phyloP scores from a whole-genome alignment of 2,797 vertebrate genomes.

The Ptychobarbus kaznakovi region DNA sequence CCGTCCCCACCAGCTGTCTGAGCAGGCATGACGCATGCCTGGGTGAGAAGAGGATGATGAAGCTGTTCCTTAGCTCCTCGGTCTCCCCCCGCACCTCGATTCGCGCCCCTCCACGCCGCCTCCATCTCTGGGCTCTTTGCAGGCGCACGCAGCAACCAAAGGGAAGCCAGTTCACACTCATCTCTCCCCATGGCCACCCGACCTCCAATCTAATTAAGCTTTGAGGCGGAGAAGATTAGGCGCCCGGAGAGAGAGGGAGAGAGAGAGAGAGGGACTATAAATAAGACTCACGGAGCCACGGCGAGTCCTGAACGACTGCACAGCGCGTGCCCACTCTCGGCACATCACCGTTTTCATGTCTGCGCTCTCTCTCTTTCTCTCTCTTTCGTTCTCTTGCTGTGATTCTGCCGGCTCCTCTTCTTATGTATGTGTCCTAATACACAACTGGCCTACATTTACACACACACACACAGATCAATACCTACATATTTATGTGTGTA shows the following conservation, averaged over 20 bases:
- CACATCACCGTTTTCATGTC: slow-evolving; percentile 80
- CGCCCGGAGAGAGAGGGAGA: slow-evolving; percentile 39
- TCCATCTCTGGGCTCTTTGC: slow-evolving; percentile 56
- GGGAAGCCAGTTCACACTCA: slow-evolving; percentile 63
- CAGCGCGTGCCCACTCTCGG: slow-evolving; percentile 78
- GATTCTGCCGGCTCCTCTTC: slow-evolving; percentile 65
- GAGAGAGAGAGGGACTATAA: slow-evolving; percentile 56
- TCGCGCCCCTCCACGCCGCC: slow-evolving; percentile 43
- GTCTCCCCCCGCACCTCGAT: slow-evolving; percentile 68
- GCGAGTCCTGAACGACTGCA: slow-evolving; percentile 79
- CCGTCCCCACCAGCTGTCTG: slow-evolving; percentile 69
- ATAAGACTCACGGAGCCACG: slow-evolving; percentile 81
- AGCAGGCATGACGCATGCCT: slow-evolving; percentile 70
- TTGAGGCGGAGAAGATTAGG: slow-evolving; percentile 61
- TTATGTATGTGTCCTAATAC: slow-evolving; percentile 82
- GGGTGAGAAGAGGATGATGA: slow-evolving; percentile 72
- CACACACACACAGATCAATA: slow-evolving; percentile 54
- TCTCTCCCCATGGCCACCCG: slow-evolving; percentile 63
- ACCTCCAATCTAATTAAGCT: slow-evolving; percentile 66
- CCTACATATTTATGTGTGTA: slow-evolving; percentile 29
- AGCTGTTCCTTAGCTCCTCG: slow-evolving; percentile 67
- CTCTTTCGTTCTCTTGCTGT: slow-evolving; percentile 14
- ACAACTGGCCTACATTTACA: slow-evolving; percentile 83
- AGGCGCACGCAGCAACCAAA: slow-evolving; percentile 63
- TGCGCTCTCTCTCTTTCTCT: slow-evolving; percentile 36